phyloP scores from a whole-genome alignment of 2,113 vertebrate genomes.

The Oreochromis tanganicae region DNA sequence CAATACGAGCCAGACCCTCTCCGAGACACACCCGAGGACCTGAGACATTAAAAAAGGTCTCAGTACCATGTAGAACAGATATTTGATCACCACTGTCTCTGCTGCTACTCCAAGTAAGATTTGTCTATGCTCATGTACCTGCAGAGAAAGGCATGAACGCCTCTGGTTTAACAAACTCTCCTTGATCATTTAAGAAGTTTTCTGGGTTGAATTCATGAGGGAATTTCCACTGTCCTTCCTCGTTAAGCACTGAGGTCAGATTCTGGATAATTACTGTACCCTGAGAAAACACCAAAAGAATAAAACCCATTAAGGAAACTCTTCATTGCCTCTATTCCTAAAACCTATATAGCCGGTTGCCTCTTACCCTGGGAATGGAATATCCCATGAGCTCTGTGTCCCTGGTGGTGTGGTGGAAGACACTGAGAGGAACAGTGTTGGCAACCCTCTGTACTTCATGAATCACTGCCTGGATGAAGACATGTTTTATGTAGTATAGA shows the following conservation, averaged over 20 bases:
- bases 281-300: slow-evolving; percentile 14
- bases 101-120: neutral
- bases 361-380: slow-evolving; percentile 57
- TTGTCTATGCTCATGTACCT: neutral
- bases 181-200: slow-evolving; percentile 62
- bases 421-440: slow-evolving; percentile 57
- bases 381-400: slow-evolving; percentile 66
- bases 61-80: neutral
- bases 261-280: slow-evolving; percentile 60
- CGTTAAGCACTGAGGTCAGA: slow-evolving; percentile 35
- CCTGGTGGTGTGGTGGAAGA: slow-evolving; percentile 43
- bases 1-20: slow-evolving; percentile 49
- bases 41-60: neutral
- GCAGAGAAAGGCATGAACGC: slow-evolving; percentile 64
- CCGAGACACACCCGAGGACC: slow-evolving; percentile 52
- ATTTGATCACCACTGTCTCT: neutral
- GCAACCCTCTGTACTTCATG: slow-evolving; percentile 66
- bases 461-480: slow-evolving; percentile 53
- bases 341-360: neutral
- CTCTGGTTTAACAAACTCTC: slow-evolving; percentile 64
- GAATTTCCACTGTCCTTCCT: slow-evolving; percentile 54
- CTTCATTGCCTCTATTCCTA: neutral
- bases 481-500: neutral
- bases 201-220: slow-evolving; percentile 66
- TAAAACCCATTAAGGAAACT: neutral